Evolutionary conservation across 2,797 vertebrate species (phyloP).

Genomic region (Aplochiton taeniatus): DNA sequence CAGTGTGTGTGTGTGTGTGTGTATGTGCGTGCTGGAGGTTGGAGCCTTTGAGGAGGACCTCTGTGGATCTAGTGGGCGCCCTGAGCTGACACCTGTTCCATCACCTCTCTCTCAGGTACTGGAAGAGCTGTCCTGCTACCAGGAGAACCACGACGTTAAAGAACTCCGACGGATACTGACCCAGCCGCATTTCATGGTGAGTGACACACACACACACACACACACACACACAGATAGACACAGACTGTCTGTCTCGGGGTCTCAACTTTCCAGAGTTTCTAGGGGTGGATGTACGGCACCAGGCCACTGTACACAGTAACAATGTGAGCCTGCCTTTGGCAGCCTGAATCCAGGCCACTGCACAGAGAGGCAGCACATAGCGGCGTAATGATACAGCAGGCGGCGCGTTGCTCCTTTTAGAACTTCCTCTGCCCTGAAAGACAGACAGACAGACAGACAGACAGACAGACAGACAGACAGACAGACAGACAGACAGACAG

Average conservation of each 20-base stretch:
- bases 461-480: not conserved
- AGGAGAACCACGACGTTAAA: constrained; percentile 94
- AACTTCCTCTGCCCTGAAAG: not conserved
- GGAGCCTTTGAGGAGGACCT: not conserved
- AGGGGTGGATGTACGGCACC: not conserved
- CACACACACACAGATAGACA: not conserved
- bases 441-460: not conserved
- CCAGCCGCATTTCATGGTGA: constrained; percentile 99
- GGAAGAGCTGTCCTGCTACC: constrained; percentile 98
- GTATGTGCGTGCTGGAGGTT: not conserved
- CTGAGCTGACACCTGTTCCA: not conserved
- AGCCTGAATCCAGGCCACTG: not conserved
- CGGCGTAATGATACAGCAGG: not conserved
- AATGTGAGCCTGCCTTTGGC: not conserved
- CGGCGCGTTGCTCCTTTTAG: not conserved
- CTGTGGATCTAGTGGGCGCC: not conserved
- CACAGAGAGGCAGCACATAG: not conserved
- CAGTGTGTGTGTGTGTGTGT: not conserved
- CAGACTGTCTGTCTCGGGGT: not conserved
- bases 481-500: not conserved
- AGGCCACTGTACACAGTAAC: not conserved
- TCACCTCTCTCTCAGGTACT: constrained; percentile 80
- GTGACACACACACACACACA: constrained; percentile 27
- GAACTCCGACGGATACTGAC: constrained; percentile 96
- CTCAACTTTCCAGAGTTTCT: not conserved